Conservation (phyloP, 2,797 vertebrate species). For the Anguilla marmorata region DNA sequence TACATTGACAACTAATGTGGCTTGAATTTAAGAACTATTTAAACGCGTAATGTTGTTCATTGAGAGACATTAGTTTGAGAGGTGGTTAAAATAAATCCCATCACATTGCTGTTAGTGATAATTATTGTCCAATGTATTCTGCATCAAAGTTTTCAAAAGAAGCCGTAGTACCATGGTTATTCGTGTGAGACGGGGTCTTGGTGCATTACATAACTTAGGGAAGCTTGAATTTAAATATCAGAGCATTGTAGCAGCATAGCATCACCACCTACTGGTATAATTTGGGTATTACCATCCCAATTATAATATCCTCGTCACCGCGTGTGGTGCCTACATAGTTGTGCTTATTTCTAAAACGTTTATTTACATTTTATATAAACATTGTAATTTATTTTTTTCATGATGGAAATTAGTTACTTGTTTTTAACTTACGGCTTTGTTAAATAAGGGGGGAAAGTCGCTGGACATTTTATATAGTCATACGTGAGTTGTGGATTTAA, state of each 20-base stretch:
- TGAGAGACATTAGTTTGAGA: constrained; percentile 26
- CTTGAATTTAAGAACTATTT: constrained; percentile 39
- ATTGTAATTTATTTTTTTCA: constrained; percentile 34
- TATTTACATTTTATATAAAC: constrained; percentile 33
- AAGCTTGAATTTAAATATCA: constrained; percentile 24
- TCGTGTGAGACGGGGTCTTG: constrained; percentile 24
- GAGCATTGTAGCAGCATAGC: constrained; percentile 31
- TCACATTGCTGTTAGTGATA: constrained; percentile 27
- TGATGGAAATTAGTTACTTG: constrained; percentile 22
- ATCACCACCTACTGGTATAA: constrained; percentile 61
- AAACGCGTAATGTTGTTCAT: constrained; percentile 27
- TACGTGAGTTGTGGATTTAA: constrained; percentile 30
- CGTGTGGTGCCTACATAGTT: not conserved
- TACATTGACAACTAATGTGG: constrained; percentile 39
- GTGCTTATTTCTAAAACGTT: constrained; percentile 22
- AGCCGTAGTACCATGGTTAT: not conserved
- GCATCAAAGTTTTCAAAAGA: constrained; percentile 23
- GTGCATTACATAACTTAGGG: constrained; percentile 4
- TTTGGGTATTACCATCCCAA: constrained; percentile 24
- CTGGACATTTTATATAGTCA: constrained; percentile 31
- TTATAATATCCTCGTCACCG: constrained; percentile 24
- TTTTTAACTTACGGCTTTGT: constrained; percentile 24
- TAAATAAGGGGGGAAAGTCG: constrained; percentile 17
- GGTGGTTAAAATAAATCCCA: constrained; percentile 2
- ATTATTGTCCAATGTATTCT: constrained; percentile 38